These are phyloP conservation scores for Lepisosteus oculatus DNA, from an alignment of 2,113 vertebrate species.

Conservation along the genomic window DNA sequence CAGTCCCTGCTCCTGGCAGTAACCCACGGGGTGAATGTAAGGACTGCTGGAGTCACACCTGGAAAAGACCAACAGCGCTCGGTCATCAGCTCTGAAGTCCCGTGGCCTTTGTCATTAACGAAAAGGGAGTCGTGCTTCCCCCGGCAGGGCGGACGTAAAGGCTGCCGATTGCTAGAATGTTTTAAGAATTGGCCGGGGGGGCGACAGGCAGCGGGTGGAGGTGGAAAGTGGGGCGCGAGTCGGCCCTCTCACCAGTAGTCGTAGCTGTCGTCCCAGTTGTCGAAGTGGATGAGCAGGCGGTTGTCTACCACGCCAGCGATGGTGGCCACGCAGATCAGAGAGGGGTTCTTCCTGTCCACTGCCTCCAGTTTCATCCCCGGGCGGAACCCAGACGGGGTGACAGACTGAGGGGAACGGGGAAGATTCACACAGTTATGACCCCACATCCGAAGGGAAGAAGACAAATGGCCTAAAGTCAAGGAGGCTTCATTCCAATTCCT, in stretches of 20 bases:
- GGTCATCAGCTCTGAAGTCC: too few species aligned
- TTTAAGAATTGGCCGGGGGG: too few species aligned
- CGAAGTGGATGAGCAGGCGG: constrained; percentile 82
- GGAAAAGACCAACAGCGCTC: constrained; percentile 3
- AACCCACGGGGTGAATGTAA: constrained; percentile 85
- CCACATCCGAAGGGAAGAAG: too few species aligned
- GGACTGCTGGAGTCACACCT: constrained; percentile 91
- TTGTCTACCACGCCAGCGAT: constrained; percentile 79
- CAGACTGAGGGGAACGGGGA: constrained; percentile 56
- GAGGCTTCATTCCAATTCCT: background rate
- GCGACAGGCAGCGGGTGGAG: background rate
- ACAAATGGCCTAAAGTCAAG: background rate
- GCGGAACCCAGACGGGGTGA: constrained; percentile 82
- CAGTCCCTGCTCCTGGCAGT: constrained; percentile 74
- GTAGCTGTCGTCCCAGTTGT: constrained; percentile 84
- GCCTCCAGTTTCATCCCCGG: constrained; percentile 90
- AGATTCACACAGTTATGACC: background rate
- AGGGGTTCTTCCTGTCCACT: constrained; percentile 81
- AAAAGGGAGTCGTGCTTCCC: too few species aligned
- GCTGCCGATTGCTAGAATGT: too few species aligned
- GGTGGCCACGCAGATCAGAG: constrained; percentile 77
- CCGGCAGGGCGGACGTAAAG: too few species aligned
- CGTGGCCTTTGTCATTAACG: too few species aligned
- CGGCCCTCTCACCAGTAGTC: constrained; percentile 78
- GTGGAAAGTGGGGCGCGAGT: too few species aligned